Evolutionary conservation across 1,140 invertebrate genomes (phyloP), one percentile per base, ranked within the genome.

Genomic region (Pantala flavescens): DNA sequence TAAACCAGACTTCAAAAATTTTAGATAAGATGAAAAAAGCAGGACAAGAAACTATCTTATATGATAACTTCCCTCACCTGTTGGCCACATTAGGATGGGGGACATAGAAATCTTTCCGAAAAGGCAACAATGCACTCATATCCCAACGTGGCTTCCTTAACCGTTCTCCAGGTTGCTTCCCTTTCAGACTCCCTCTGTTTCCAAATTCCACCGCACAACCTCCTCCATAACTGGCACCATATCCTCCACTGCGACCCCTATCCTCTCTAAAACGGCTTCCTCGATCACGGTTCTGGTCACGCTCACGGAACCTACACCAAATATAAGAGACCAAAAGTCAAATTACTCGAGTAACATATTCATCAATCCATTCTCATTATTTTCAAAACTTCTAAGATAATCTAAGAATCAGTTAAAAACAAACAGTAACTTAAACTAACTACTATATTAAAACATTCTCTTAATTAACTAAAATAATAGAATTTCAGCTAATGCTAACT

Each of bases 21-120:
- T 36, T 9, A 36, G 28, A 9, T 5, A 36, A 9, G 28, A 5
- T 36, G 28, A 9, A 2, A 36, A 36, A 36, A 5, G 28, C 2
- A 36, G 28, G 28, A 36, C 49, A 63, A 21, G 49, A 63, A 7
- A 12, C 49, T 21, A 5, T 19, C n/a, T 63, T 63, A 12, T 3
- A 3, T 7, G 49, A 21, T 63, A 12, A 14, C 49, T 5, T 63
- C 49, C 49, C 74, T 77, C 78, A 81, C 77, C 92, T 87, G 49
- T 86, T 87, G 55, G 90, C 80, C 21, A 94, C 90, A 84, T 91
- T 90, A 5, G 88, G 86, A 82, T 95, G 91, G 72, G 95, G 93
- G 75, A 89, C 86, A 82, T 98, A 98, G 80, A 98, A 94, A 83
- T 97, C 91, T 84, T 98, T 98, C 75, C 91, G 86, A 81, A 98